Percentiles rank a stretch among this genome's conserved stretches.
Evolutionary conservation across 2,888 invertebrate species (phyloP).

Genomic region (Elmis aenea): DNA sequence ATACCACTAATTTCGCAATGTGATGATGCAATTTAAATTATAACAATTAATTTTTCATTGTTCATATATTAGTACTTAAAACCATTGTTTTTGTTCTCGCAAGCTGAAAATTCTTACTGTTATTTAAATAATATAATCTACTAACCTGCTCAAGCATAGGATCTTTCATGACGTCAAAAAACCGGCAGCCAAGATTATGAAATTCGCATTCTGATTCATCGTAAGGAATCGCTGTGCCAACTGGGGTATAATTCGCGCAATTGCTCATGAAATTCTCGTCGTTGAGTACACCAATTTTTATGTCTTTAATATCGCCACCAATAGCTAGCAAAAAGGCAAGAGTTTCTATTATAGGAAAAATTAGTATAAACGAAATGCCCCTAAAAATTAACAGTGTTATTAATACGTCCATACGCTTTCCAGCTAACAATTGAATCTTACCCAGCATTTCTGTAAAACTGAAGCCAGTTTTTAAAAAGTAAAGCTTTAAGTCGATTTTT

Average conservation of each 20-base stretch:
- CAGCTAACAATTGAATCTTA: conserved; percentile 4
- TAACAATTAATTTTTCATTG: too few species aligned
- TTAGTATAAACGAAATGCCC: conserved; percentile 72
- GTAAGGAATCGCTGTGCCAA: conserved; percentile 40
- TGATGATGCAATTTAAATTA: too few species aligned
- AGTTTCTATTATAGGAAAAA: conserved; percentile 80
- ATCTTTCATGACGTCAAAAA: conserved; percentile 55
- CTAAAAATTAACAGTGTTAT: too few species aligned
- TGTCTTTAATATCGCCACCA: conserved; percentile 68
- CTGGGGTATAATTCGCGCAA: conserved; percentile 35
- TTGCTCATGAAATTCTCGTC: conserved; percentile 54
- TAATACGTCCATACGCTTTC: too few species aligned
- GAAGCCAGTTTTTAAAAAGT: conserved; percentile 35
- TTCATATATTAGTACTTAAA: too few species aligned
- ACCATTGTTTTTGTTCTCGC: too few species aligned
- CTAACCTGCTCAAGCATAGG: conserved; percentile 51
- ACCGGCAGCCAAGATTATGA: conserved; percentile 57
- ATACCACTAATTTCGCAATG: too few species aligned
- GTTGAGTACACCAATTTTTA: conserved; percentile 74
- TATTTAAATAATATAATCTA: conserved; percentile 2
- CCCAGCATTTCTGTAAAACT: conserved; percentile 31
- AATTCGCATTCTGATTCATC: conserved; percentile 50
- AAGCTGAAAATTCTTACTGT: too few species aligned
- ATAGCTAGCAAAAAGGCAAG: conserved; percentile 75
- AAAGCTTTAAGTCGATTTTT: conserved; percentile 26